phyloP scores from a whole-genome alignment of 2,797 vertebrate species.

The Cygnus olor region DNA sequence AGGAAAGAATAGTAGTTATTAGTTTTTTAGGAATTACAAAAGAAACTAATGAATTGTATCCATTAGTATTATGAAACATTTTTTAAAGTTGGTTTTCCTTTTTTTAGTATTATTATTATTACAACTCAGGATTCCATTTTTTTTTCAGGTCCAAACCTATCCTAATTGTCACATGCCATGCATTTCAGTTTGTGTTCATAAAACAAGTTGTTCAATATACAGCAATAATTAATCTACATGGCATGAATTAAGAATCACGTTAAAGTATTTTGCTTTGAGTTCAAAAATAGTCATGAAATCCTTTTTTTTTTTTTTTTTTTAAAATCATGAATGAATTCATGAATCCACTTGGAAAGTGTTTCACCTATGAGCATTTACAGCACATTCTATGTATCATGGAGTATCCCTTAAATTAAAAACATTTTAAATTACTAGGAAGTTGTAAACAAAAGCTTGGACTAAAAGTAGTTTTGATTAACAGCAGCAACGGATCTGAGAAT shows the following conservation, averaged over 20 bases:
- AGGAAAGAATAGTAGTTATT: background rate
- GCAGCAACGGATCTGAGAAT: background rate
- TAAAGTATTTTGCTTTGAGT: background rate
- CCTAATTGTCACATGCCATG: background rate
- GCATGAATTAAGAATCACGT: background rate
- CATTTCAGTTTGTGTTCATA: background rate
- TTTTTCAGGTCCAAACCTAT: background rate
- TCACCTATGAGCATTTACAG: slow-evolving; percentile 23
- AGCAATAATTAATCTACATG: background rate
- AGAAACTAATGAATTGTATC: background rate
- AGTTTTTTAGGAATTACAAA: background rate
- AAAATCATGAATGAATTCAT: slow-evolving; percentile 15
- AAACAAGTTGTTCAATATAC: background rate
- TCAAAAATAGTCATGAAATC: background rate
- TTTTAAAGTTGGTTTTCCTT: background rate
- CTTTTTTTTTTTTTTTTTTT: background rate
- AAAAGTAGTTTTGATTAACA: background rate
- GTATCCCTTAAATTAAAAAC: background rate
- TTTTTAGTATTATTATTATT: background rate
- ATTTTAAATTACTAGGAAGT: background rate
- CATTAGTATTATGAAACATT: background rate
- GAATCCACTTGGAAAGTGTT: background rate
- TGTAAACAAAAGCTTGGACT: background rate
- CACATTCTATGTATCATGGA: slow-evolving; percentile 45
- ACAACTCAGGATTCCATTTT: background rate